Evolutionary conservation across 2,797 vertebrate species (phyloP).

Genomic region (Acanthopagrus latus): DNA sequence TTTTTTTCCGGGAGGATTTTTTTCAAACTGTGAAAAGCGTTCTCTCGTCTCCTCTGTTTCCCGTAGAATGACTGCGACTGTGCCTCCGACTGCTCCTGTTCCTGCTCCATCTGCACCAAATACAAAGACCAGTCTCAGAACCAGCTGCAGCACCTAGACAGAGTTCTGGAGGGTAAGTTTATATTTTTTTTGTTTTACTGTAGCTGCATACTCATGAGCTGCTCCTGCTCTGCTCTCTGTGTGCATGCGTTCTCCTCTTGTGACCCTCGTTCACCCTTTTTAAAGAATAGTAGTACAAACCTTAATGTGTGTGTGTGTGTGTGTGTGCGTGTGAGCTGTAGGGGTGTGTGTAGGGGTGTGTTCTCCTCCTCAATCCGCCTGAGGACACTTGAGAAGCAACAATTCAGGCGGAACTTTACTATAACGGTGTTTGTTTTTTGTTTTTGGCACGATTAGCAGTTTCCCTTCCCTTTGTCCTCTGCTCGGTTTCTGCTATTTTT

Average conservation of each 20-base stretch:
- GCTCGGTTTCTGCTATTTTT: conserved; percentile 12
- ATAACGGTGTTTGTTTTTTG: conserved; percentile 22
- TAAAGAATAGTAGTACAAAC: not conserved
- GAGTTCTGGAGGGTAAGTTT: conserved; percentile 90
- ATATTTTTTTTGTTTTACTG: not conserved
- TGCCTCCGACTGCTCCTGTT: conserved; percentile 89
- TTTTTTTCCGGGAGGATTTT: not conserved
- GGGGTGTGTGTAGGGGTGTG: not conserved
- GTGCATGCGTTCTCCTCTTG: not conserved
- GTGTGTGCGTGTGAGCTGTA: not conserved
- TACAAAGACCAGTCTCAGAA: conserved; percentile 82
- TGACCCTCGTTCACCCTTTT: not conserved
- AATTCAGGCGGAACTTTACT: conserved; percentile 28
- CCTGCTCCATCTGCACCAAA: conserved; percentile 88
- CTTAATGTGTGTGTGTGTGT: not conserved
- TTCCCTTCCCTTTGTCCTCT: conserved; percentile 20
- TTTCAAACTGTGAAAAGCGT: conserved; percentile 16
- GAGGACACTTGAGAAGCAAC: conserved; percentile 47
- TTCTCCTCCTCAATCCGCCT: conserved; percentile 37
- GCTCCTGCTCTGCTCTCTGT: not conserved
- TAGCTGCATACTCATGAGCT: conserved; percentile 8
- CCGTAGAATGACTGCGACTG: conserved; percentile 90
- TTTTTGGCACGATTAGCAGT: conserved; percentile 33
- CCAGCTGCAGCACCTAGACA: conserved; percentile 69
- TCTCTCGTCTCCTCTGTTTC: conserved; percentile 19